These are phyloP conservation scores for Dromiciops gliroides DNA, from an alignment of 2,113 vertebrate genomes.

Conservation along the genomic window DNA sequence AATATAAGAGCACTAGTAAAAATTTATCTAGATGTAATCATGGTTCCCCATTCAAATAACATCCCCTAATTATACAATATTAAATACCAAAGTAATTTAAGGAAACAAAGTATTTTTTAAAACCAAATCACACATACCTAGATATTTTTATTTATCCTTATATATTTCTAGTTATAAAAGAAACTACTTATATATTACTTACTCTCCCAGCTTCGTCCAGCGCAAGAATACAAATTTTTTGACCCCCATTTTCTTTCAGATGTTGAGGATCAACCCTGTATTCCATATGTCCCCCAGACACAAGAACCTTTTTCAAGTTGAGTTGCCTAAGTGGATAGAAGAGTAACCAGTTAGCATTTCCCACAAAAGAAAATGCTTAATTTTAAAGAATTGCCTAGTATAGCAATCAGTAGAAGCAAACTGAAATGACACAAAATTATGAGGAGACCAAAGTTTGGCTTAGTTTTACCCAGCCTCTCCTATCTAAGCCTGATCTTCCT, in stretches of 20 bases:
- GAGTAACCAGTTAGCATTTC: slow-evolving; percentile 46
- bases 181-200: slow-evolving; percentile 70
- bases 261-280: slow-evolving; percentile 92
- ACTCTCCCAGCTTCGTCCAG: slow-evolving; percentile 96
- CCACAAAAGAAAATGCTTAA: slow-evolving; percentile 33
- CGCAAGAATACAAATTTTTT: slow-evolving; percentile 90
- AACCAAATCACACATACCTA: not conserved
- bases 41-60: slow-evolving; percentile 35
- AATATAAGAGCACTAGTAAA: not conserved
- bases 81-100: slow-evolving; percentile 32
- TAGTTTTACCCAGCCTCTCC: not conserved
- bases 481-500: not conserved
- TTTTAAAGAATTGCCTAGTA: slow-evolving; percentile 32
- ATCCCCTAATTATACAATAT: not conserved
- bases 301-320: slow-evolving; percentile 95
- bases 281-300: slow-evolving; percentile 93
- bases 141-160: not conserved
- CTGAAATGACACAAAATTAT: not conserved
- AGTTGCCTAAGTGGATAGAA: slow-evolving; percentile 88
- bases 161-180: not conserved
- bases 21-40: not conserved
- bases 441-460: not conserved
- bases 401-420: not conserved
- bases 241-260: slow-evolving; percentile 91
- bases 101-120: not conserved